These are phyloP conservation scores for Numenius arquata DNA, from an alignment of 2,113 vertebrate genomes.

Conservation along the genomic window DNA sequence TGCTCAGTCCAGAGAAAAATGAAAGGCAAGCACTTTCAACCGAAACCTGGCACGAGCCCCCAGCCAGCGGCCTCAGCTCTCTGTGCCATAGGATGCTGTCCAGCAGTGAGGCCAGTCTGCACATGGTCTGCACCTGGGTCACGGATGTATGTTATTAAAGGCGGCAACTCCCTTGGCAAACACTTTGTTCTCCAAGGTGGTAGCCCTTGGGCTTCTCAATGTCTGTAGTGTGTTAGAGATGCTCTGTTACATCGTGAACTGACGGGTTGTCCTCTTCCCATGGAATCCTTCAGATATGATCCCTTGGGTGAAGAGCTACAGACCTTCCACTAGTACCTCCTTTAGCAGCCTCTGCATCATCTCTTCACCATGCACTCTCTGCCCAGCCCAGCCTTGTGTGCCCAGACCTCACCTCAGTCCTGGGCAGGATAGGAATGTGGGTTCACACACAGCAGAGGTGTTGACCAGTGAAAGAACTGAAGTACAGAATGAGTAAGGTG, in stretches of 20 bases:
- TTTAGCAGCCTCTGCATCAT: not conserved
- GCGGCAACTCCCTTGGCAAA: not conserved
- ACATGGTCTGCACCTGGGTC: not conserved
- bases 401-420: not conserved
- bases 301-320: not conserved
- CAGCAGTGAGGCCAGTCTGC: not conserved
- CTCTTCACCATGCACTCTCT: not conserved
- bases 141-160: not conserved
- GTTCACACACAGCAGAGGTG: not conserved
- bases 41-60: not conserved
- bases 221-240: not conserved
- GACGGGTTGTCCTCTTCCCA: not conserved
- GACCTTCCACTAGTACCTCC: not conserved
- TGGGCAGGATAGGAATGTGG: not conserved
- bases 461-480: not conserved
- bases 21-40: slow-evolving; percentile 17
- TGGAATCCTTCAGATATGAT: not conserved
- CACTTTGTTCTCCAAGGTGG: not conserved
- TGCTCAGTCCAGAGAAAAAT: slow-evolving; percentile 3
- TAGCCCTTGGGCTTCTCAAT: not conserved
- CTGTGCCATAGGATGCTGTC: not conserved
- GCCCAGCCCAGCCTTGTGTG: not conserved
- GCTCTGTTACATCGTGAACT: not conserved
- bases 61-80: not conserved
- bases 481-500: not conserved